These are phyloP conservation scores for Ardeotis arabs DNA, from an alignment of 2,113 vertebrate species.

Conservation along the genomic window DNA sequence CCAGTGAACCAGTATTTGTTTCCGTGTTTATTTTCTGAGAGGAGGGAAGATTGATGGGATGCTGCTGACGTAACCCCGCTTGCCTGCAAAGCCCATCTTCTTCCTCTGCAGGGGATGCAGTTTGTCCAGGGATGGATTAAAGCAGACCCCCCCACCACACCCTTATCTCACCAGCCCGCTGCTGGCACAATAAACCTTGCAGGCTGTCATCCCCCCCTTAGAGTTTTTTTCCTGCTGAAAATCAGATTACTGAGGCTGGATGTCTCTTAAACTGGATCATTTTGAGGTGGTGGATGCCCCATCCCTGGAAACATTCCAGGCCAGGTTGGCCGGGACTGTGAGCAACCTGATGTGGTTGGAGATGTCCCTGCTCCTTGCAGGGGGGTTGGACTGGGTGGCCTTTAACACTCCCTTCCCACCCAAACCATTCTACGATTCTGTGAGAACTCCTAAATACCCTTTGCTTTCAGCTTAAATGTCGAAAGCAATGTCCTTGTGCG, in stretches of 20 bases:
- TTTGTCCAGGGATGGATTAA: background rate
- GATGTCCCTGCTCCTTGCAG: too few relatives aligned
- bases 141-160: background rate
- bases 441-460: background rate
- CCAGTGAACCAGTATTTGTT: background rate
- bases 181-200: background rate
- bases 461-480: background rate
- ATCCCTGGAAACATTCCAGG: too few relatives aligned
- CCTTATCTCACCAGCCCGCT: background rate
- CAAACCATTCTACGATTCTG: too few relatives aligned
- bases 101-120: rapidly evolving
- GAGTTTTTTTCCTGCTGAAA: background rate
- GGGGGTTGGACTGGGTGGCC: too few relatives aligned
- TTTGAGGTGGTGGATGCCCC: background rate
- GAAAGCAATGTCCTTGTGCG: background rate
- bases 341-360: too few relatives aligned
- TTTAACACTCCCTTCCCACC: background rate
- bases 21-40: too few relatives aligned
- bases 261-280: background rate
- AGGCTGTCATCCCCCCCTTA: background rate
- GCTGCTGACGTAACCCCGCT: background rate
- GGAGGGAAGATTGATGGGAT: background rate
- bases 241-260: background rate
- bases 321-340: too few relatives aligned
- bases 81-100: background rate